Conservation (phyloP, 2,888 invertebrate genomes). For the Priocnemis perturbator region DNA sequence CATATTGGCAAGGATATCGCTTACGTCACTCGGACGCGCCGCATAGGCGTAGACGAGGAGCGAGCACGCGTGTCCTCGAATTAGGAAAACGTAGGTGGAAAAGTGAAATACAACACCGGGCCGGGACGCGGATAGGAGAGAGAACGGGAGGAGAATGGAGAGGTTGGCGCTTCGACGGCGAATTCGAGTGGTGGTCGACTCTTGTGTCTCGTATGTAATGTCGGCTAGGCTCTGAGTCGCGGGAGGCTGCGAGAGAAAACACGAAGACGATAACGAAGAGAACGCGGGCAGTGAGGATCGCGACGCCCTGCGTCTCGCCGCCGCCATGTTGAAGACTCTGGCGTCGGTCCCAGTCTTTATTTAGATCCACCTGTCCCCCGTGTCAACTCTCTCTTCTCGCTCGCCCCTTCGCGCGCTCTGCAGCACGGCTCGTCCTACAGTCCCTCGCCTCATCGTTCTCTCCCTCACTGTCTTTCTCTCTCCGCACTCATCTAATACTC, state of each 20-base stretch:
- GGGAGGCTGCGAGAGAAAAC: slow-evolving; percentile 20
- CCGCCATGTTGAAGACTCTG: slow-evolving; percentile 70
- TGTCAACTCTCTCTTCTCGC: slow-evolving; percentile 60
- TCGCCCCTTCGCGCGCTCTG: too few species aligned
- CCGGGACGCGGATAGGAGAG: slow-evolving; percentile 21
- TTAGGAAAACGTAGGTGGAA: slow-evolving; percentile 53
- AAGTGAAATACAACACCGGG: slow-evolving; percentile 63
- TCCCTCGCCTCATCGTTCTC: too few species aligned
- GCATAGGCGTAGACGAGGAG: background rate
- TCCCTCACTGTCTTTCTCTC: too few species aligned
- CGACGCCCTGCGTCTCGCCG: slow-evolving; percentile 35
- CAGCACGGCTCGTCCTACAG: too few species aligned
- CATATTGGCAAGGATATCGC: slow-evolving; percentile 31
- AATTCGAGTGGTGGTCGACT: too few species aligned
- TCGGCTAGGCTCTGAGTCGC: too few species aligned
- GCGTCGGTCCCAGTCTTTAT: slow-evolving; percentile 75
- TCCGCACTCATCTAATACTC: too few species aligned
- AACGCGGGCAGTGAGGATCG: background rate
- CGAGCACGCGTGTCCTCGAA: slow-evolving; percentile 41
- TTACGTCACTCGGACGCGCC: slow-evolving; percentile 12
- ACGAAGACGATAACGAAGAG: slow-evolving; percentile 21
- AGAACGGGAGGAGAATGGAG: slow-evolving; percentile 31
- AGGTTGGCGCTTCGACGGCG: slow-evolving; percentile 16
- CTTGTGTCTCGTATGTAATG: too few species aligned
- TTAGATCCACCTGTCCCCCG: slow-evolving; percentile 75